Evolutionary conservation across 1,140 invertebrate genomes (phyloP), one percentile per base, ranked within the genome.

Genomic region (fruit fly (Drosophila melanogaster)): DNA sequence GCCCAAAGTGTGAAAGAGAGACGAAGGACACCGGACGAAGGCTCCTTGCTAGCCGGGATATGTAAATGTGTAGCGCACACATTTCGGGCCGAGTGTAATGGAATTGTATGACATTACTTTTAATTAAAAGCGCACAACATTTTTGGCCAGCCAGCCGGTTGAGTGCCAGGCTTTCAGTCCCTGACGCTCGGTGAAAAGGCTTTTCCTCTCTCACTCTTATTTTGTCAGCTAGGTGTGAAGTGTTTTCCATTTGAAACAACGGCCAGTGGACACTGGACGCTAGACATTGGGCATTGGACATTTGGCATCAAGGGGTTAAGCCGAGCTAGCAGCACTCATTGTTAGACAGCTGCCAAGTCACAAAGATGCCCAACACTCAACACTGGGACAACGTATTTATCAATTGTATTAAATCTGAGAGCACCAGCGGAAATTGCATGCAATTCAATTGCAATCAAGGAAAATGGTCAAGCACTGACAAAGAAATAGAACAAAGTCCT

Each of bases 41-140:
- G 33, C 66, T 69, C 41, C 66, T 70, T 69, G 66, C 50, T 30
- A 46, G 43, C 38, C 66, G 64, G 81, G 79, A 87, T 90, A 90
- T 90, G 87, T 87, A 90, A 90, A 90, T 90, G 83, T 90, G 78
- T 84, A 74, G 77, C 78, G 72, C 77, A 84, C 83, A 90, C 80
- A 87, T 90, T 90, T 81, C 38, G 83, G 83, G 75, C 66, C 79
- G 77, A 84, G 71, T 73, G 71, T 90, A 90, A 90, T 90, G 83
- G 78, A 85, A 90, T 89, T 90, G 87, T 90, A 80, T 90, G 89
- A 90, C 89, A 90, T 90, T 90, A 90, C 89, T 90, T 90, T 90
- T 90, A 90, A 90, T 90, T 90, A 90, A 90, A 90, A 81, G 89
- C 81, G 89, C 78, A 90, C 84, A 90, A 84, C 89, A 83, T 77